Percentiles rank a stretch among this genome's conserved stretches.
These are phyloP conservation scores for Sinonovacula constricta DNA, from an alignment of 1,140 invertebrate species.

Conservation along the genomic window DNA sequence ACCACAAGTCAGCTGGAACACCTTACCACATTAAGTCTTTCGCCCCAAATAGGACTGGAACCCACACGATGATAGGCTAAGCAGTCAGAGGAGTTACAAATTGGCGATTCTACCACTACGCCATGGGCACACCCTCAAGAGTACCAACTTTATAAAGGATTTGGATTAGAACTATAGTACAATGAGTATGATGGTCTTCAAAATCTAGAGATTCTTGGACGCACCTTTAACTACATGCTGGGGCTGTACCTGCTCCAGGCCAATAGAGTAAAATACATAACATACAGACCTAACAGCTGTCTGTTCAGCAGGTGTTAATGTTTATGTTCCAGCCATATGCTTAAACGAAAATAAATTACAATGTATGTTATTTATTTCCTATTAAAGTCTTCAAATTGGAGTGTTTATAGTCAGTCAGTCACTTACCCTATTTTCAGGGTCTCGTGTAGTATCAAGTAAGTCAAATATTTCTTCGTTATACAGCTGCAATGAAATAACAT, in stretches of 20 bases:
- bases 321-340: not conserved
- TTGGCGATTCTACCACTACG: too few relatives aligned
- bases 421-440: conserved; percentile 77
- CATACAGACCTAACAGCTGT: not conserved
- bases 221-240: not conserved
- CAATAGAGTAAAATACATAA: not conserved
- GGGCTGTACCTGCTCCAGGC: not conserved
- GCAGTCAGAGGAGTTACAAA: too few relatives aligned
- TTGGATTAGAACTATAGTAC: too few relatives aligned
- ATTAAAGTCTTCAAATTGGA: not conserved
- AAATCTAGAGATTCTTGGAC: too few relatives aligned
- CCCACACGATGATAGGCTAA: too few relatives aligned
- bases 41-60: too few relatives aligned
- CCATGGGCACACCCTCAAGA: too few relatives aligned
- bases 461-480: conserved; percentile 80
- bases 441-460: conserved; percentile 76
- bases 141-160: too few relatives aligned
- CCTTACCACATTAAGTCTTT: too few relatives aligned
- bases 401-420: not conserved
- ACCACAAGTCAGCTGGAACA: too few relatives aligned
- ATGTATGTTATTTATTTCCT: too few relatives aligned
- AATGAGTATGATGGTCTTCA: too few relatives aligned
- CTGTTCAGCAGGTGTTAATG: not conserved
- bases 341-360: not conserved
- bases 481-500: conserved; percentile 69